Evolutionary conservation across 30 jellyfish, hydroid and myxozoan genomes (phyloP).

Genomic region (Morbakka virulenta): DNA sequence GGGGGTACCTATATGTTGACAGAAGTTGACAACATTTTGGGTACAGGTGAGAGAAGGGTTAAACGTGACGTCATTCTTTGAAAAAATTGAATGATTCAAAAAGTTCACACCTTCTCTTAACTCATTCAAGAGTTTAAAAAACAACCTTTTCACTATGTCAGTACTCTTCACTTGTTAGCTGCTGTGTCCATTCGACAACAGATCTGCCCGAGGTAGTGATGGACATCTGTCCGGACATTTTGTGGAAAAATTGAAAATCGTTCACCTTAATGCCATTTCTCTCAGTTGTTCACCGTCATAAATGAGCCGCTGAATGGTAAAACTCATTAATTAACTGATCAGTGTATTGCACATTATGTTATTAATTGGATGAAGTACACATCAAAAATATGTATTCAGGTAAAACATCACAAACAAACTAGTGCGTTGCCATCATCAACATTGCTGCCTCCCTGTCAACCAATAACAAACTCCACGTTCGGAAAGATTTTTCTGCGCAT

Average conservation of each 20-base stretch:
- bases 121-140: neutral
- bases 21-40: neutral
- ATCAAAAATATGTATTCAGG: no score
- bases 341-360: neutral
- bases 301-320: neutral
- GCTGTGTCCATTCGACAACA: slow-evolving; percentile 1
- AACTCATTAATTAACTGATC: neutral
- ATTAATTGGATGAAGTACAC: neutral
- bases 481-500: neutral
- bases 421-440: neutral
- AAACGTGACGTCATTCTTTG: neutral
- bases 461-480: neutral
- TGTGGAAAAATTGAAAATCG: neutral
- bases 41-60: neutral
- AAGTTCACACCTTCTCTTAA: neutral
- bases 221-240: neutral
- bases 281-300: neutral
- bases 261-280: neutral
- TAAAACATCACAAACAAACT: neutral
- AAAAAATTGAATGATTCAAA: neutral
- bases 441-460: neutral
- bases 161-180: neutral
- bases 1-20: neutral
- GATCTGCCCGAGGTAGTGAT: no score
- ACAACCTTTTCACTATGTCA: neutral